A percentile compares a stretch with the other conserved stretches of the same genome.
Evolutionary conservation across 2,888 invertebrate genomes (phyloP).

Genomic region (Argyresthia albistria): DNA sequence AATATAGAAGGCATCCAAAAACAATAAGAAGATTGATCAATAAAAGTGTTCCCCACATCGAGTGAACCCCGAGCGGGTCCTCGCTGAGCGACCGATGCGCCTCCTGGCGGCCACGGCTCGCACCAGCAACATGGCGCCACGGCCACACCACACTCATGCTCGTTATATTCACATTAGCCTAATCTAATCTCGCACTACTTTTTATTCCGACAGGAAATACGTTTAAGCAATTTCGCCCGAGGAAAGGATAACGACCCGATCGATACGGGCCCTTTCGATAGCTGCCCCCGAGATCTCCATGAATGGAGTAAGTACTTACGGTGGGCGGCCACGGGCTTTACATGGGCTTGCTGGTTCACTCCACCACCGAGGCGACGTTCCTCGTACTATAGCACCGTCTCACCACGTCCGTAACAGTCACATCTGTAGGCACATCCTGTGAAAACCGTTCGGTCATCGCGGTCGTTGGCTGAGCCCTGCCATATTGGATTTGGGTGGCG

Average conservation of each 20-base stretch:
- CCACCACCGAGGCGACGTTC: too few species aligned
- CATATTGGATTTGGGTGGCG: constrained; percentile 40
- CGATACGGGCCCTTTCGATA: constrained; percentile 30
- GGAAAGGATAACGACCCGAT: constrained; percentile 36
- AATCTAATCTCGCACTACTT: constrained; percentile 5
- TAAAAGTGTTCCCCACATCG: constrained; percentile 23
- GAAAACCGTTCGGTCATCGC: constrained; percentile 31
- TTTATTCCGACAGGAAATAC: constrained; percentile 5
- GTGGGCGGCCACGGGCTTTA: background rate
- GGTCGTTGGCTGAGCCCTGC: constrained; percentile 36
- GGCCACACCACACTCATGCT: constrained; percentile 3
- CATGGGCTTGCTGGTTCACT: too few species aligned
- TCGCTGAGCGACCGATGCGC: constrained; percentile 28
- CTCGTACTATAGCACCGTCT: too few species aligned
- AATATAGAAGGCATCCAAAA: constrained; percentile 11
- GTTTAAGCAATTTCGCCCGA: constrained; percentile 11
- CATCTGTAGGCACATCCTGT: too few species aligned
- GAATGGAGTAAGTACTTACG: too few species aligned
- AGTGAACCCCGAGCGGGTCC: constrained; percentile 11
- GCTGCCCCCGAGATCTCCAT: background rate
- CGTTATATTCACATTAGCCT: constrained; percentile 24
- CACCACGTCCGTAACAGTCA: too few species aligned
- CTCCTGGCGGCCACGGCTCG: constrained; percentile 9
- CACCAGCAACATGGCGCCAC: constrained; percentile 7
- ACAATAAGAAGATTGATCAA: constrained; percentile 43